Base-by-base conservation (phyloP, 2,113 vertebrate genomes). In the Sylvilagus bachmani region DNA sequence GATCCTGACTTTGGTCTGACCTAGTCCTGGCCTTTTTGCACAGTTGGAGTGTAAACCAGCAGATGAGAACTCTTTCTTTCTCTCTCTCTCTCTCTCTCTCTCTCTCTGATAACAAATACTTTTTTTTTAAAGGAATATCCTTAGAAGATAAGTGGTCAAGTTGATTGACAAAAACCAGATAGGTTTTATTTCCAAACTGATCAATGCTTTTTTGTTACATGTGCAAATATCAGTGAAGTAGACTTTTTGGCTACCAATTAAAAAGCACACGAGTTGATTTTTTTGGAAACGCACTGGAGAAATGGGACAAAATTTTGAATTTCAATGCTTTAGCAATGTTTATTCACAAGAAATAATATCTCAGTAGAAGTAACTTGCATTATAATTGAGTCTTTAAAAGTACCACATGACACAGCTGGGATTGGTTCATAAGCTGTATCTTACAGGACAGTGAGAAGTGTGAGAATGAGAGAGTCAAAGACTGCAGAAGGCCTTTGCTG, bases 251-350 rank as follows among this genome's bases (percentile, higher is more conserved):
- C 13, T 93, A 64, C 78, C 49, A 77, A 55, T 77, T 95, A 88
- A 90, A 71, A 8, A 73, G 55, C 2, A 81, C 7, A 71, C 5
- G 3, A 89, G 31, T 89, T 91, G 69, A 83, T 44, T 61, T 89
- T 89, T 94, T 89, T 49, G 38, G 5, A 84, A 86, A 62, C 62
- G 6, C 11, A 27, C 58, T 89, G 62, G 9, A 67, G 31, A 86
- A 94, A 90, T 17, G 21, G 10, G 25, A 78, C 33, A 83, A 33
- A 66, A 14, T 77, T 93, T 90, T 86, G n/a, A 86, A 82, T 82
- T 69, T 69, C n/a, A 86, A 73, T 86, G 4, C 25, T 77, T 86
- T 73, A 31, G 10, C 16, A 74, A 70, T 93, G 49, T 81, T 86
- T 89, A 73, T 67, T 53, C 67, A n/a, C 92, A 33, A 90, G 10